Conservation (phyloP, 1,140 invertebrate genomes). For the Arctopsyche grandis region DNA sequence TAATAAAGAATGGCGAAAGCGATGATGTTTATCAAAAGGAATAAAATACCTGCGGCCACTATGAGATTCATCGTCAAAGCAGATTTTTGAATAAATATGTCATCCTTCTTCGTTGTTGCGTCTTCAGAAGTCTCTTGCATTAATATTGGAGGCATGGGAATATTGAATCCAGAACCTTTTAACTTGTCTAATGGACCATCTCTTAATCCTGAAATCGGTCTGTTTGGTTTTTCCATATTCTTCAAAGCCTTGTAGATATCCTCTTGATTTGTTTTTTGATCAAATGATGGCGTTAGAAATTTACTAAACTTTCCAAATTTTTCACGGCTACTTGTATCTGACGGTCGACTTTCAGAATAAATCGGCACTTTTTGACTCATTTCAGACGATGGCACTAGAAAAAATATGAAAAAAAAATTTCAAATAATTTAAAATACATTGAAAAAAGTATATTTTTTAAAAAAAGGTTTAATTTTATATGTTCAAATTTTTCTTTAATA, state of each 20-base stretch:
- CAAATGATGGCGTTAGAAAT: not conserved
- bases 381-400: conserved; percentile 54
- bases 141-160: not conserved
- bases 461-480: too few species aligned
- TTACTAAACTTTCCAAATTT: conserved; percentile 58
- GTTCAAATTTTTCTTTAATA: too few species aligned
- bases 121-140: conserved; percentile 29
- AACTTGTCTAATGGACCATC: conserved; percentile 56
- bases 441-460: too few species aligned
- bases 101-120: conserved; percentile 56
- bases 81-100: conserved; percentile 61
- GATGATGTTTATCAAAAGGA: conserved; percentile 84
- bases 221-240: conserved; percentile 60
- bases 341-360: conserved; percentile 10
- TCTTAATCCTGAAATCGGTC: conserved; percentile 57
- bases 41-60: conserved; percentile 79
- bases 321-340: conserved; percentile 4
- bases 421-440: too few species aligned
- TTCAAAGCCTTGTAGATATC: conserved; percentile 52
- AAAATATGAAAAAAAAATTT: not conserved
- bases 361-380: conserved; percentile 54
- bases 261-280: conserved; percentile 40
- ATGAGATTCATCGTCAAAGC: conserved; percentile 74
- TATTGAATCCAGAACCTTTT: conserved; percentile 17
- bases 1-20: conserved; percentile 82